phyloP scores from a whole-genome alignment of 2,888 invertebrate species.

The Drosophila infuscata region DNA sequence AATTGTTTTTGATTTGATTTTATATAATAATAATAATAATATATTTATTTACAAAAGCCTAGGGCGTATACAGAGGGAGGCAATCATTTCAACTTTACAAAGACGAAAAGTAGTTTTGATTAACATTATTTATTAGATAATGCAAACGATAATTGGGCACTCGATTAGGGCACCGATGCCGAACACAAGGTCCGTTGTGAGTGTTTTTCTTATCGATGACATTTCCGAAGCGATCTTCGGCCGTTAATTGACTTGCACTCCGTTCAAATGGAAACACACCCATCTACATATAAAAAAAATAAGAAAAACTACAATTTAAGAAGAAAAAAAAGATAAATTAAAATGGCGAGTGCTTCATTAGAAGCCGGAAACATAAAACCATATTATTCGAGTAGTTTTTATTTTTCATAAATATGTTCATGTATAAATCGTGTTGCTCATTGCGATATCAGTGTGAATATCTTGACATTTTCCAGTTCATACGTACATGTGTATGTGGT shows the following conservation, averaged over 20 bases:
- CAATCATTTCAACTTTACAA: neutral
- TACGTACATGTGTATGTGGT: neutral
- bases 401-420: neutral
- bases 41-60: neutral
- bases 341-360: neutral
- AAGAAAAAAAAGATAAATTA: neutral
- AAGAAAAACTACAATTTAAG: neutral
- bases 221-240: neutral
- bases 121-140: neutral
- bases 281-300: neutral
- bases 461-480: neutral
- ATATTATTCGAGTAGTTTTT: neutral
- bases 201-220: neutral
- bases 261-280: neutral
- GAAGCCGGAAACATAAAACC: neutral
- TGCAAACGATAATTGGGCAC: neutral
- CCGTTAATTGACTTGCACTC: neutral
- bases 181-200: too few relatives aligned
- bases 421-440: slow-evolving; percentile 3
- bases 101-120: neutral
- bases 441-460: slow-evolving; percentile 12
- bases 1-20: neutral
- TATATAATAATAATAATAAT: neutral
- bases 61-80: neutral
- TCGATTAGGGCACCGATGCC: neutral